Evolutionary conservation across 2,888 invertebrate species (phyloP), one percentile per base, ranked within the genome.

Genomic region (Himalopsyche tibetana): DNA sequence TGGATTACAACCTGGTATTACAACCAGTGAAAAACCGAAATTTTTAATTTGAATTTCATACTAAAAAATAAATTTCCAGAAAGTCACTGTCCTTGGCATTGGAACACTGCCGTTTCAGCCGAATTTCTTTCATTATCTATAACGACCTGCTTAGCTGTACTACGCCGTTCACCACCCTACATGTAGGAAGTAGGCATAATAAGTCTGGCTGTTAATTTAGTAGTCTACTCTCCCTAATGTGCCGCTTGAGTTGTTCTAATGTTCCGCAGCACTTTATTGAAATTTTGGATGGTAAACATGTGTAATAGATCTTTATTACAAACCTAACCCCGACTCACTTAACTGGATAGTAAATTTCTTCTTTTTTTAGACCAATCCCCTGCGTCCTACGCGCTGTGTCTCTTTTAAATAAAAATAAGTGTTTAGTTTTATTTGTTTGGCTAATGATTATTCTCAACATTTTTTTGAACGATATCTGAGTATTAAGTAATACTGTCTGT

Each of bases 101-200:
- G 28, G 63, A 28, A 63, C 63, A 63, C 28, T 63, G 63, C 28
- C 15, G 9, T 19, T 19, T 11, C 2, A n/a, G 6, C 28, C 28
- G 63, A 63, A 19, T 63, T 63, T 63, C 63, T 63, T 63, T 63
- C 63, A 63, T 63, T 63, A 63, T 63, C 63, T 63, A 63, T 63
- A 63, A 63, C 63, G 63, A 63, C 63, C 63, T 63, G 63, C 63
- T 63, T 19, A 63, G 63, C 28, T 5, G n/a, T 56, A 56, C 56
- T n/a, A 11, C 63, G 63, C 63, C 2, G 11, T 2, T 19, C 28
- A 63, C 63, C n/a, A 19, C 63, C 63, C 15, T 19, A 63, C 28
- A 63, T 63, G 63, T 63, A 63, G 63, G 63, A 63, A 63, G 63
- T 63, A 15, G 63, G 63, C 63, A 63, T 63, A 63, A 63, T 63